These are phyloP conservation scores for Proales similis DNA, from an alignment of 1,140 invertebrate species.

Conservation along the genomic window DNA sequence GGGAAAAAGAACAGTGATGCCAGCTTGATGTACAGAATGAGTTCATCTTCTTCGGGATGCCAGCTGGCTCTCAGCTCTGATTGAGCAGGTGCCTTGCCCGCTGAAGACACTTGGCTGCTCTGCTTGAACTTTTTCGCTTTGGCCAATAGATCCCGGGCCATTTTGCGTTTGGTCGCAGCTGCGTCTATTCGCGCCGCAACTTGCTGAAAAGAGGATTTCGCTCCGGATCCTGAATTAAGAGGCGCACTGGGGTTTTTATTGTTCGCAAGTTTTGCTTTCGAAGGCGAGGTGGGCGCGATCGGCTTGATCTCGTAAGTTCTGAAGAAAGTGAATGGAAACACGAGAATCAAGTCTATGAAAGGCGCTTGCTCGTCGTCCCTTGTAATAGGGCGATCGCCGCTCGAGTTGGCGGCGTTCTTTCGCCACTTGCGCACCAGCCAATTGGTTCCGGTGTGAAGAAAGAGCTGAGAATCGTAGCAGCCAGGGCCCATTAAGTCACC, in stretches of 20 bases:
- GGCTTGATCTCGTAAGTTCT: no score
- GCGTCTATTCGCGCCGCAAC: neutral
- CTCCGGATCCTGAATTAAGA: neutral
- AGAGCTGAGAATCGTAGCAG: constrained; percentile 29
- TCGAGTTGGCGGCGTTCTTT: neutral
- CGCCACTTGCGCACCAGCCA: constrained; percentile 28
- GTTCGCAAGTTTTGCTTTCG: no score
- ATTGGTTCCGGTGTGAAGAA: constrained; percentile 30
- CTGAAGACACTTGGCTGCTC: neutral
- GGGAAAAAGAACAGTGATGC: constrained; percentile 12
- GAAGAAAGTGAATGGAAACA: constrained; percentile 31
- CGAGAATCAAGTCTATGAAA: constrained; percentile 3
- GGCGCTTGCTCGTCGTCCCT: constrained; percentile 22
- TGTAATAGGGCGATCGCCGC: constrained; percentile 4
- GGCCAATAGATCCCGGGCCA: constrained; percentile 17
- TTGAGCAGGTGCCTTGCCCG: neutral
- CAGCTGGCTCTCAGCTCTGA: constrained; percentile 11
- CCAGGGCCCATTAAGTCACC: constrained; percentile 32
- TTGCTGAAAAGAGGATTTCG: neutral
- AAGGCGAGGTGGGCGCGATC: no score
- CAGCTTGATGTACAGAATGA: constrained; percentile 22
- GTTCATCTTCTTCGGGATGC: constrained; percentile 12
- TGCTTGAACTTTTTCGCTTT: constrained; percentile 16
- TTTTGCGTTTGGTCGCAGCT: neutral
- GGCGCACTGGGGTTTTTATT: no score